Evolutionary conservation across 2,888 invertebrate genomes (phyloP), one percentile per base, ranked within the genome.

Genomic region (Hartigia nigra): DNA sequence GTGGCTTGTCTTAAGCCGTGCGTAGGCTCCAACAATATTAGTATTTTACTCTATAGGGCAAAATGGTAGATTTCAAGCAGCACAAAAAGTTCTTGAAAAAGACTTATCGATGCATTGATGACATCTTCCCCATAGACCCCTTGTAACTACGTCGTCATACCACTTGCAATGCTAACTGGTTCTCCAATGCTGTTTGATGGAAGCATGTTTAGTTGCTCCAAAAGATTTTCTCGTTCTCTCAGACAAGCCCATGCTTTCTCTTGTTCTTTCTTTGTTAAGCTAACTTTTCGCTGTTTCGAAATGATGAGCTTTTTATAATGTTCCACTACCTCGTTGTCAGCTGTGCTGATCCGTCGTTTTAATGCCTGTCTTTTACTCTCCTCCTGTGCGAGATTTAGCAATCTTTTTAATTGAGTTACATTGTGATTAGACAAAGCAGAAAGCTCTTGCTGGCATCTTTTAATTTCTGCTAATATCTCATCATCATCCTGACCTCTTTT

Each of bases 391-490:
- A 95, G 92, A 74, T 94, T 94, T 80, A 96, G 93, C 2, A 97
- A 92, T 79, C 92, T 90, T 79, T 95, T 95, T 32, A 97, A 92
- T 87, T 96, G 95, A 36, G 93, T 93, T 82, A 95, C 94, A 90
- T 98, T 98, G 89, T 97, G 96, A 91, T 95, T 95, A 83, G 97
- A 95, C 12, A 97, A 94, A 34, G 95, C 94, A 76, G 94, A 93
- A 31, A 97, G 92, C 91, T 98, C 97, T 79, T 96, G 95, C 87
- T 97, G 97, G 85, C 98, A 97, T 87, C 96, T 95, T 88, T 96
- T 96, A 23, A 98, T 96, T 93, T 98, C 98, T 12, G 94, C 93
- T 82, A 97, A 92, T 87, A 98, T 96, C 92, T 98, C 98, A 92
- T 98, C 97, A 87, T 97, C 96, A 4, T 96, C 95, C 77, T 94